Evolutionary conservation across 2,797 vertebrate genomes (phyloP).

Genomic region (Etheostoma perlongum): DNA sequence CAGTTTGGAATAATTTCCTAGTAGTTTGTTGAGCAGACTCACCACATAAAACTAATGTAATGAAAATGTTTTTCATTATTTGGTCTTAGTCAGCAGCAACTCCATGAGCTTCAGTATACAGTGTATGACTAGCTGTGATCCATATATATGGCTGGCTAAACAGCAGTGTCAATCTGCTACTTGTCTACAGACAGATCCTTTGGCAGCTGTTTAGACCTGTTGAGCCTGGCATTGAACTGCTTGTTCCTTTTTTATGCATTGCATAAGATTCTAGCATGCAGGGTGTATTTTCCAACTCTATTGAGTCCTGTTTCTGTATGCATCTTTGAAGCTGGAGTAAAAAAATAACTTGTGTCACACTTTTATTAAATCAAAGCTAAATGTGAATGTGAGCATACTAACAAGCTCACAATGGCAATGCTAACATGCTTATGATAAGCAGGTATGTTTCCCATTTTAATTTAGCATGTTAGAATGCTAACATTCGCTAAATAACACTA

Average conservation of each 20-base stretch:
- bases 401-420: background rate
- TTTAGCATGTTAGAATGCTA: background rate
- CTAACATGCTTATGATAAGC: background rate
- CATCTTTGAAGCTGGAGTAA: background rate
- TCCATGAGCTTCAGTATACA: background rate
- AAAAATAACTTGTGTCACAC: background rate
- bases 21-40: background rate
- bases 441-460: background rate
- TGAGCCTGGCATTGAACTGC: conserved; percentile 6
- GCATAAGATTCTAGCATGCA: background rate
- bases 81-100: background rate
- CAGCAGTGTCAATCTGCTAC: conserved; percentile 9
- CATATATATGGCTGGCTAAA: background rate
- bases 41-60: background rate
- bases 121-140: background rate
- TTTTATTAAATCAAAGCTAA: conserved; percentile 19
- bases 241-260: background rate
- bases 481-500: too few species aligned
- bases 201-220: conserved; percentile 25
- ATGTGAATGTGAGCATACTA: background rate
- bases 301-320: background rate
- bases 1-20: too few species aligned
- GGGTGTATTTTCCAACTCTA: background rate
- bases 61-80: conserved; percentile 13
- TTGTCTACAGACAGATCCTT: conserved; percentile 9